These are phyloP conservation scores for Harmothoe impar DNA, from an alignment of 2,888 invertebrate species.

Conservation along the genomic window DNA sequence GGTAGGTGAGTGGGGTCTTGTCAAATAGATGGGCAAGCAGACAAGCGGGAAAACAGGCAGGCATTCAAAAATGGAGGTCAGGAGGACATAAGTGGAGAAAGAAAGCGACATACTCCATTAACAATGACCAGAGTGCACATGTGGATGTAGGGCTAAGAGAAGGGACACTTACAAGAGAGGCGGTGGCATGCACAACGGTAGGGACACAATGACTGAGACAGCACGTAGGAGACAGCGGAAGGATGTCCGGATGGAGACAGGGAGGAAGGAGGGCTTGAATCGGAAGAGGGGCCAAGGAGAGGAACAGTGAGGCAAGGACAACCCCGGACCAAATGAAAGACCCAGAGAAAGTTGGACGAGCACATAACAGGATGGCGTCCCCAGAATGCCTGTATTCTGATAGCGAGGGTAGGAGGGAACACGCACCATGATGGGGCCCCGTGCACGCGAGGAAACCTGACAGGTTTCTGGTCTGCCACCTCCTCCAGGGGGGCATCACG, in stretches of 20 bases:
- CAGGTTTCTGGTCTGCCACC: background rate
- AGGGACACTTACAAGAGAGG: background rate
- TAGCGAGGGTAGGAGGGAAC: background rate
- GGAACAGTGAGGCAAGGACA: background rate
- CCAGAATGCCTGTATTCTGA: background rate
- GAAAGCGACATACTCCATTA: too few relatives aligned
- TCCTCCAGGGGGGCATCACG: slow-evolving; percentile 46
- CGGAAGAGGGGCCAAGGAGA: background rate
- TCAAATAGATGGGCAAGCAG: too few relatives aligned
- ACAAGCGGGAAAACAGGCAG: too few relatives aligned
- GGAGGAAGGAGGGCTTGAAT: background rate
- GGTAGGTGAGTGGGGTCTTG: too few relatives aligned
- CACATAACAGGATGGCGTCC: background rate
- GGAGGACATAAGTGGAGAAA: too few relatives aligned
- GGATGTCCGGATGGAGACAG: background rate
- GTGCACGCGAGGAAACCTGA: background rate
- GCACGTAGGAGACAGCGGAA: background rate
- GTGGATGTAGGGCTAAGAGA: background rate
- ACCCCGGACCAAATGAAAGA: background rate
- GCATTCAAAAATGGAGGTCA: too few relatives aligned
- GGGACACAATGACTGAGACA: background rate
- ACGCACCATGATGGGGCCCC: background rate
- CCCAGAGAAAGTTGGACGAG: slow-evolving; percentile 1
- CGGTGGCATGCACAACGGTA: too few relatives aligned
- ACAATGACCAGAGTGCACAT: too few relatives aligned